These are phyloP conservation scores for Yasuhikotakia modesta DNA, from an alignment of 2,797 vertebrate species.

Conservation along the genomic window DNA sequence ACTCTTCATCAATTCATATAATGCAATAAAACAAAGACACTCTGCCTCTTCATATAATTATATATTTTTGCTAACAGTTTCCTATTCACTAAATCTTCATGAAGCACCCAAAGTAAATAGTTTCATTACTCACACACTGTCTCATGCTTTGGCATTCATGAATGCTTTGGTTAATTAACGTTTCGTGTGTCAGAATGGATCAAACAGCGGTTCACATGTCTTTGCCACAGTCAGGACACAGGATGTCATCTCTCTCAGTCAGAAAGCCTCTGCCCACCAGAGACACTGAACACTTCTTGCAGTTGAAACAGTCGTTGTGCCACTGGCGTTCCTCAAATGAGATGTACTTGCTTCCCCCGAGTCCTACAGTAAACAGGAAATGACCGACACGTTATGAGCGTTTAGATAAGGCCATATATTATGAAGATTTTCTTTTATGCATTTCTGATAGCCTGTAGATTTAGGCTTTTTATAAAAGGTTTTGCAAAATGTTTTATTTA, in stretches of 20 bases:
- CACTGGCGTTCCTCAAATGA: constrained; percentile 98
- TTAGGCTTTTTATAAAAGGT: no score
- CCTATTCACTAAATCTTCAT: background rate
- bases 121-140: constrained; percentile 14
- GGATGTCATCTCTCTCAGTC: constrained; percentile 94
- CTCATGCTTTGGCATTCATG: constrained; percentile 19
- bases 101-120: background rate
- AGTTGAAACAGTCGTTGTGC: constrained; percentile 99
- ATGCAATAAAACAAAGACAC: background rate
- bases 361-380: constrained; percentile 74
- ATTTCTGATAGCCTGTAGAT: background rate
- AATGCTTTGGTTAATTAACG: background rate
- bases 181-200: background rate
- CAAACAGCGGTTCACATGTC: constrained; percentile 82
- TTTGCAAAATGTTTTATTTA: no score
- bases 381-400: constrained; percentile 14
- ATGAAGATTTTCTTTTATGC: no score
- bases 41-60: constrained; percentile 7
- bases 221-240: constrained; percentile 96
- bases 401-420: no score
- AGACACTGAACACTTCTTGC: constrained; percentile 95
- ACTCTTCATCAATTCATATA: background rate
- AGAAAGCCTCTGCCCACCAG: constrained; percentile 96
- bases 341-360: constrained; percentile 97
- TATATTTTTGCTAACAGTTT: constrained; percentile 7